These are phyloP conservation scores for Maniola hyperantus DNA, from an alignment of 2,888 invertebrate genomes.

Conservation along the genomic window DNA sequence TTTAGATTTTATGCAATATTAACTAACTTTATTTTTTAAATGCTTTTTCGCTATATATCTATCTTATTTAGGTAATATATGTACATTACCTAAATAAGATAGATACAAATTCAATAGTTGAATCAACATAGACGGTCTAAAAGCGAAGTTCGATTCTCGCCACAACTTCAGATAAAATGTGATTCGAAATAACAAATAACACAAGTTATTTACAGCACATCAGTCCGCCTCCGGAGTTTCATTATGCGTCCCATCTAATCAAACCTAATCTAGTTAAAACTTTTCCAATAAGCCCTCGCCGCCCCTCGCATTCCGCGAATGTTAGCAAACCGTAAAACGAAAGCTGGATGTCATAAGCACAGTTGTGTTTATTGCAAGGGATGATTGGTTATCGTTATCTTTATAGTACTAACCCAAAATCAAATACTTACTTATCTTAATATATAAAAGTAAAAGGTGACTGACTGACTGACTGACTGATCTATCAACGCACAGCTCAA, in stretches of 20 bases:
- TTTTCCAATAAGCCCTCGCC: constrained; percentile 72
- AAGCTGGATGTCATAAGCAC: constrained; percentile 39
- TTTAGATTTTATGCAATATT: background rate
- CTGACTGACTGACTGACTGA: too few species aligned
- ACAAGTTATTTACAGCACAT: constrained; percentile 63
- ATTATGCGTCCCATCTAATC: constrained; percentile 57
- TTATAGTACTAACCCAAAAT: background rate
- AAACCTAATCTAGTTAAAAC: constrained; percentile 77
- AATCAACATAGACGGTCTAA: background rate
- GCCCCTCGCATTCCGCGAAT: constrained; percentile 61
- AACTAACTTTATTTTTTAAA: background rate
- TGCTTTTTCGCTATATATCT: background rate
- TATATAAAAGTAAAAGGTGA: too few species aligned
- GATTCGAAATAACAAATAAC: constrained; percentile 46
- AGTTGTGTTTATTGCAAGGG: constrained; percentile 32
- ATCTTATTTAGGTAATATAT: too few species aligned
- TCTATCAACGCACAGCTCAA: too few species aligned
- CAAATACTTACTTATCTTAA: too few species aligned
- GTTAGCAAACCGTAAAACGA: constrained; percentile 46
- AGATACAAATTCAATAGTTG: too few species aligned
- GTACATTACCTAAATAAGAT: too few species aligned
- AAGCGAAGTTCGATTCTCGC: background rate
- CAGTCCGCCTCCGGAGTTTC: constrained; percentile 48
- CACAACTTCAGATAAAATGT: background rate
- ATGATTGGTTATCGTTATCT: constrained; percentile 5